Evolutionary conservation across 2,888 invertebrate genomes (phyloP).

Genomic region (Coremacera marginata): DNA sequence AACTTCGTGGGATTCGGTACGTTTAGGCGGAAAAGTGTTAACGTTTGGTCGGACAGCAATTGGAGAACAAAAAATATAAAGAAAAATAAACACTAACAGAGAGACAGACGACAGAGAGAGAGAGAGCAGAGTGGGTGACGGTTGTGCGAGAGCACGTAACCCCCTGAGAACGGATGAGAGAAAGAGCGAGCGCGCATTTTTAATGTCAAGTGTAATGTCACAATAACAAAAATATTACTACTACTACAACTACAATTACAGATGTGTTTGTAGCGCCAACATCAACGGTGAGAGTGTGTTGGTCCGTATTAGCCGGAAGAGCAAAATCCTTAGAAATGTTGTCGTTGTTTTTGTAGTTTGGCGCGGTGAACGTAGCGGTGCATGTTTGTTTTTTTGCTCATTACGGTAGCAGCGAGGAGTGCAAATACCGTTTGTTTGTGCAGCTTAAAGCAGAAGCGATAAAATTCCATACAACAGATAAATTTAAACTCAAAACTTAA

Average conservation of each 20-base stretch:
- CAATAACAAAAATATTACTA: conserved; percentile 55
- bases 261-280: background rate
- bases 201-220: conserved; percentile 68
- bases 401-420: background rate
- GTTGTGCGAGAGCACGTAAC: conserved; percentile 23
- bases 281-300: background rate
- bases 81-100: background rate
- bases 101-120: conserved; percentile 38
- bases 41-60: conserved; percentile 22
- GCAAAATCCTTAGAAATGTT: background rate
- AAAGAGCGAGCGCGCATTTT: conserved; percentile 48
- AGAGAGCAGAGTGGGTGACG: conserved; percentile 25
- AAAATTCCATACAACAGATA: background rate
- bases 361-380: conserved; percentile 12
- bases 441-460: background rate
- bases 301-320: background rate
- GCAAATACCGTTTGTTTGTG: conserved; percentile 10
- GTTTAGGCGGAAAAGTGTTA: conserved; percentile 51
- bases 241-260: conserved; percentile 24
- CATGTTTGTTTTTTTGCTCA: background rate
- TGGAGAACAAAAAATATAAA: background rate
- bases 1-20: conserved; percentile 67
- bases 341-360: background rate
- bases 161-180: conserved; percentile 33
- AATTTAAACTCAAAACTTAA: background rate